A percentile compares a stretch with the other conserved stretches of the same genome.
phyloP scores from a whole-genome alignment of 2,888 invertebrate species.

The Sarcophaga subvicina region DNA sequence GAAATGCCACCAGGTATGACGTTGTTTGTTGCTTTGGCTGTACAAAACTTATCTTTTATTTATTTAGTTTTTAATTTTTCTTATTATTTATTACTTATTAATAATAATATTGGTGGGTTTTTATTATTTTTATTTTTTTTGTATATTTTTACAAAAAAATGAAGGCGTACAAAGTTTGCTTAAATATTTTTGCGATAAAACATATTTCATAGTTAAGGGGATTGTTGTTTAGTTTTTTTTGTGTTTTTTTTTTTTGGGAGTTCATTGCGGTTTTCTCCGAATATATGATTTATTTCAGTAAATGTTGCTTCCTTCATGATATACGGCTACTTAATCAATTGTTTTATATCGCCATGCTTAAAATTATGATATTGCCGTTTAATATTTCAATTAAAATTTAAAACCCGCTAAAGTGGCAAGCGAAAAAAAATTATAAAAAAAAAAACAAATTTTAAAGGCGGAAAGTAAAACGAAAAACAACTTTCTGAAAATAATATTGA shows the following conservation, averaged over 20 bases:
- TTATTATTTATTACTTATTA: slow-evolving; percentile 13
- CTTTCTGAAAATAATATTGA: too few relatives aligned
- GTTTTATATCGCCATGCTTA: neutral
- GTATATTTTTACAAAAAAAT: slow-evolving; percentile 28
- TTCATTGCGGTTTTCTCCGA: slow-evolving; percentile 31
- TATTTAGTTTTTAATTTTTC: slow-evolving; percentile 11
- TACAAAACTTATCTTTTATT: neutral
- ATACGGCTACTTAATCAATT: slow-evolving; percentile 13
- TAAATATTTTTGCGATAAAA: slow-evolving; percentile 41
- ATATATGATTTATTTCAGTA: slow-evolving; percentile 49
- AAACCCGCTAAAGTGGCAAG: too few relatives aligned
- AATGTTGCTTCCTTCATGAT: slow-evolving; percentile 1
- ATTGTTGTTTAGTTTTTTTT: neutral
- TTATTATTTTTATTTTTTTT: neutral
- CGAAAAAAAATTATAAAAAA: too few relatives aligned
- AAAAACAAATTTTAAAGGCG: too few relatives aligned
- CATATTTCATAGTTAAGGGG: slow-evolving; percentile 8
- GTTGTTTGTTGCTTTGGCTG: neutral
- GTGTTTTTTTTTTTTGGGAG: slow-evolving; percentile 23
- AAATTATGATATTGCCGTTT: slow-evolving; percentile 50
- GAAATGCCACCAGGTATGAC: slow-evolving; percentile 57
- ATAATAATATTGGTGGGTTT: slow-evolving; percentile 20
- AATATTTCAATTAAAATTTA: slow-evolving; percentile 65
- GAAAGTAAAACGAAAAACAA: too few relatives aligned
- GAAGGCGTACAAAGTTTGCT: slow-evolving; percentile 60